Percentiles rank a stretch among this genome's conserved stretches.
phyloP scores from a whole-genome alignment of 2,888 invertebrate genomes.

The Pheosia gnoma region DNA sequence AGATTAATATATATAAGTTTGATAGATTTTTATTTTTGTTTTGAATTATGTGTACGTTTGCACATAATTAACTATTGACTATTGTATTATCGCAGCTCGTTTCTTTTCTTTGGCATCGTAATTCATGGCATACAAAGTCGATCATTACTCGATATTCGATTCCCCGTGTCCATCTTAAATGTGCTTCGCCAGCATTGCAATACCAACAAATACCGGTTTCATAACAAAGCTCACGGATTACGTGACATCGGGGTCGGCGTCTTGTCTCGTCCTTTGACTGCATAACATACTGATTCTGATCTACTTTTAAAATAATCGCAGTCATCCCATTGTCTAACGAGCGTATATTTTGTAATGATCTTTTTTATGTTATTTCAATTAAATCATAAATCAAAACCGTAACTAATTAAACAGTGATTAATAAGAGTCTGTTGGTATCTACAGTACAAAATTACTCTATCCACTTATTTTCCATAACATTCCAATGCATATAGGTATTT shows the following conservation, averaged over 20 bases:
- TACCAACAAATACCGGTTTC: constrained; percentile 34
- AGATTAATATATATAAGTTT: no score
- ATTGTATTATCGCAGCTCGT: no score
- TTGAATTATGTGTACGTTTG: background rate
- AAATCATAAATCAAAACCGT: no score
- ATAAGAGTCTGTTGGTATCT: no score
- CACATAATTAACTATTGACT: background rate
- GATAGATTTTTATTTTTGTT: background rate
- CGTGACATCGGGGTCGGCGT: constrained; percentile 46
- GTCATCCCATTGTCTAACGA: background rate
- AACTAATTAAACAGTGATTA: no score
- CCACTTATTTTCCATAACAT: background rate
- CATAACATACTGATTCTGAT: constrained; percentile 48
- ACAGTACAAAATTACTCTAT: no score
- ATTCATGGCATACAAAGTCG: background rate
- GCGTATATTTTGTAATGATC: no score
- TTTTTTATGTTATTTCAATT: no score
- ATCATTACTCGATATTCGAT: background rate
- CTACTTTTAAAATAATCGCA: constrained; percentile 19
- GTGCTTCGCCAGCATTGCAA: constrained; percentile 11
- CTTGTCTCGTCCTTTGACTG: constrained; percentile 36
- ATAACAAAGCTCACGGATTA: constrained; percentile 40
- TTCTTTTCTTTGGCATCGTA: no score
- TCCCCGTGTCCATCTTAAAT: background rate
- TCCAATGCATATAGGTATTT: background rate